Evolutionary conservation across 1,140 invertebrate genomes (phyloP).

Genomic region (Drosophila grimshawi): DNA sequence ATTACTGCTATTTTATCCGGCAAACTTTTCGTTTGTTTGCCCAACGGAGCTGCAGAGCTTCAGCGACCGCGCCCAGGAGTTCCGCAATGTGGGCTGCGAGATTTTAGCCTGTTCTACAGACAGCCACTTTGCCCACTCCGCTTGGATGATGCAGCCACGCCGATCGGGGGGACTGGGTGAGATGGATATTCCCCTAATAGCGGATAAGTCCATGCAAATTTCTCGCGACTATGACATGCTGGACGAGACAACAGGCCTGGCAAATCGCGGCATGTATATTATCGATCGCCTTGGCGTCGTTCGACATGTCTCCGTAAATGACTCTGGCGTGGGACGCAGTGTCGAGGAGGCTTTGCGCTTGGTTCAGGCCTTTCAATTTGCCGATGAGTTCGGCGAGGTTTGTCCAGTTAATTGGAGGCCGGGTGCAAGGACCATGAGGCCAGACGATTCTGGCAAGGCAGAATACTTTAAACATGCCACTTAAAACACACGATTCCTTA

Average conservation of each 20-base stretch:
- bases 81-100: constrained; percentile 92
- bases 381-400: constrained; percentile 97
- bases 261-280: constrained; percentile 98
- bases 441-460: constrained; percentile 2
- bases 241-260: constrained; percentile 95
- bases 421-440: constrained; percentile 80
- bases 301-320: constrained; percentile 98
- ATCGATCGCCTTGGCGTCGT: constrained; percentile 96
- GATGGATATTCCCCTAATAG: constrained; percentile 97
- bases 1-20: constrained; percentile 97
- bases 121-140: constrained; percentile 95
- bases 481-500: constrained; percentile 7
- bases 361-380: constrained; percentile 98
- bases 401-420: constrained; percentile 97
- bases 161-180: constrained; percentile 97
- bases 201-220: constrained; percentile 96
- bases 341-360: constrained; percentile 97
- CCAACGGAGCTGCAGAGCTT: constrained; percentile 98
- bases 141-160: constrained; percentile 96
- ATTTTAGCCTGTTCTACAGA: constrained; percentile 95
- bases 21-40: constrained; percentile 98
- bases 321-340: constrained; percentile 96
- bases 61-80: constrained; percentile 93
- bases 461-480: constrained; percentile 58
- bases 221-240: constrained; percentile 95